Evolutionary conservation across 2,113 vertebrate genomes (phyloP).

Genomic region (Sinocyclocheilus maitianheensis): DNA sequence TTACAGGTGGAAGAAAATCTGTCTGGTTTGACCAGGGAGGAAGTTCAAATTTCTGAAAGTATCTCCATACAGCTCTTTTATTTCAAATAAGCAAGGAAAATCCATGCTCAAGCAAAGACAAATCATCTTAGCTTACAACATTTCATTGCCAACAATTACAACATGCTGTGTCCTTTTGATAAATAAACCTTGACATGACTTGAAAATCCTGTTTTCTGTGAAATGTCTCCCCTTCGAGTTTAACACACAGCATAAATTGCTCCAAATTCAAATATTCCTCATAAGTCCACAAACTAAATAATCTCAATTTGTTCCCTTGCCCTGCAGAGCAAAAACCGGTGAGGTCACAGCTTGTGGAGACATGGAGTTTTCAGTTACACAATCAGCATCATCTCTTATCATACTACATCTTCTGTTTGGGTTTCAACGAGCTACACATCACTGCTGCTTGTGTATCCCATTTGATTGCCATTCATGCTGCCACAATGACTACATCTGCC

Average conservation of each 20-base stretch:
- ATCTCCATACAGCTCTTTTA: neutral
- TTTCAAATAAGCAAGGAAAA: neutral
- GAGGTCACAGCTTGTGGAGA: conserved; percentile 72
- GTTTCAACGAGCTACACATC: conserved; percentile 77
- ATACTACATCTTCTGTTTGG: conserved; percentile 79
- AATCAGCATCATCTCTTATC: conserved; percentile 72
- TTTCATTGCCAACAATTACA: neutral
- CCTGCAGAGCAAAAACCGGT: conserved; percentile 62
- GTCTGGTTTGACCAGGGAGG: neutral
- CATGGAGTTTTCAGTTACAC: conserved; percentile 76
- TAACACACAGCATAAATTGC: neutral
- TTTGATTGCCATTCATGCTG: conserved; percentile 77
- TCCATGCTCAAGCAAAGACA: neutral
- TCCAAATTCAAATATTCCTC: neutral
- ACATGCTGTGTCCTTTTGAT: neutral
- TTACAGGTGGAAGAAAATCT: neutral
- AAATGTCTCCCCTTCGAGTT: neutral
- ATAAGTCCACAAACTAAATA: neutral
- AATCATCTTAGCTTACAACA: neutral
- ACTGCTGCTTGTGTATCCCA: conserved; percentile 70
- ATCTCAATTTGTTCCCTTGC: neutral
- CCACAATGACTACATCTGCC: conserved; percentile 75
- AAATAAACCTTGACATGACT: conserved; percentile 5
- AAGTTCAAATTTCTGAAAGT: neutral
- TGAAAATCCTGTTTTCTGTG: neutral